Base-by-base conservation (phyloP, 2,797 vertebrate genomes). In the Sebastes iracundus region DNA sequence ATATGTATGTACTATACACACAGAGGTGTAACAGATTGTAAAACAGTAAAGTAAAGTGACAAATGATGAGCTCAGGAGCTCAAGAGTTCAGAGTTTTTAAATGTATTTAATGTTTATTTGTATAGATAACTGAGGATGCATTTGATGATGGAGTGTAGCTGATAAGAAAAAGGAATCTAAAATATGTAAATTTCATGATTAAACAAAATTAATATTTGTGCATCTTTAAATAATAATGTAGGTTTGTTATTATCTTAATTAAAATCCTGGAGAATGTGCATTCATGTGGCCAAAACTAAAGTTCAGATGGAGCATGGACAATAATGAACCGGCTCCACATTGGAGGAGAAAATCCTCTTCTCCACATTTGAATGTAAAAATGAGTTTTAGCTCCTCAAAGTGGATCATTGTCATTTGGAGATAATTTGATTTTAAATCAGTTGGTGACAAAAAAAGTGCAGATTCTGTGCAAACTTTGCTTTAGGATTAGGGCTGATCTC, bases 381-480 rank as follows among this genome's bases (percentile, higher is more conserved):
- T 38, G 1, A 46, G 5, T 75, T 84, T 68, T 23, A 49, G 10
- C 42, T 78, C 5, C 53, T 75, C 23, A 27, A 28, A 59, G 28
- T 52, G 60, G 25, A 78, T 35, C 52, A 53, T 35, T 38, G 35
- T 66, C 23, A 49, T 61, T 32, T 77, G 30, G 5, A 72, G 23
- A 68, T 70, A 33, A 82, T 80, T 63, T 78, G 53, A 8, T 65
- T 65, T 73, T 14, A 62, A 74, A 83, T 23, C 33, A 10, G 62
- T 3, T 53, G 38, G 7, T 71, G 58, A 56, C 5, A 60, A 59
- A 66, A 58, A 59, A 66, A 38, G 14, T 22, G 5, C 14, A 65
- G 52, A 78, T 66, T 73, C 30, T 75, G 70, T 42, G 70, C 18
- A 80, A 53, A 75, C 74, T 62, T 81, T 78, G 60, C 38, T 55